phyloP scores from a whole-genome alignment of 2,113 vertebrate genomes.

The Rhynchomys soricoides region DNA sequence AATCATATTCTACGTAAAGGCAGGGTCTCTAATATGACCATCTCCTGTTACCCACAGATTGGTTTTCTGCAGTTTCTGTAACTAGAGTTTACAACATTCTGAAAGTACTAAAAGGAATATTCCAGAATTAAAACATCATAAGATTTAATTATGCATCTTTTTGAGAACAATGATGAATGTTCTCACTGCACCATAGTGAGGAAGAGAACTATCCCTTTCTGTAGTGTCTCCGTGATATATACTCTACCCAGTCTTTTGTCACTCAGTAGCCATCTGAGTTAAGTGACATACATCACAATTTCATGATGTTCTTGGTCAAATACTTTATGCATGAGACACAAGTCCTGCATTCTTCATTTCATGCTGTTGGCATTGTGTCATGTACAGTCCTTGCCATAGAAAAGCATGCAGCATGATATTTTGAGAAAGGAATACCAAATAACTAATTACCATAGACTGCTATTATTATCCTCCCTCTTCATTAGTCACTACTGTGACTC shows the following conservation, averaged over 20 bases:
- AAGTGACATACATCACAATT: too few relatives aligned
- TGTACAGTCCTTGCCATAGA: too few relatives aligned
- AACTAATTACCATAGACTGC: background rate
- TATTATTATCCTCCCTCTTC: background rate
- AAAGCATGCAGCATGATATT: background rate
- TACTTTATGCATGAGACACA: too few relatives aligned
- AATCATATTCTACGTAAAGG: background rate
- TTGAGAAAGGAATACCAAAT: background rate
- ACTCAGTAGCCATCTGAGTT: background rate
- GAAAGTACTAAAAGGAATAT: background rate
- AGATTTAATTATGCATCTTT: background rate
- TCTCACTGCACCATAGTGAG: rapidly evolving
- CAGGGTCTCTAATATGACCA: background rate
- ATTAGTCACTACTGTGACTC: background rate
- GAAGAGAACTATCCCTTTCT: background rate
- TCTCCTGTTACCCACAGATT: background rate
- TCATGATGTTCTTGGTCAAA: background rate
- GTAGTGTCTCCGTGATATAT: too few relatives aligned
- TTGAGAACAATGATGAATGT: background rate
- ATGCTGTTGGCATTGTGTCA: background rate
- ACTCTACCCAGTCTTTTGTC: too few relatives aligned
- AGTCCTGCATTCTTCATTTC: background rate
- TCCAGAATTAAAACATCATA: background rate
- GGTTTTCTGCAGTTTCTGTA: background rate
- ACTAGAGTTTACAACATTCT: background rate